Percentiles rank a stretch among this genome's conserved stretches.
These are phyloP conservation scores for Campylorhamphus procurvoides DNA, from an alignment of 2,113 vertebrate species.

Conservation along the genomic window DNA sequence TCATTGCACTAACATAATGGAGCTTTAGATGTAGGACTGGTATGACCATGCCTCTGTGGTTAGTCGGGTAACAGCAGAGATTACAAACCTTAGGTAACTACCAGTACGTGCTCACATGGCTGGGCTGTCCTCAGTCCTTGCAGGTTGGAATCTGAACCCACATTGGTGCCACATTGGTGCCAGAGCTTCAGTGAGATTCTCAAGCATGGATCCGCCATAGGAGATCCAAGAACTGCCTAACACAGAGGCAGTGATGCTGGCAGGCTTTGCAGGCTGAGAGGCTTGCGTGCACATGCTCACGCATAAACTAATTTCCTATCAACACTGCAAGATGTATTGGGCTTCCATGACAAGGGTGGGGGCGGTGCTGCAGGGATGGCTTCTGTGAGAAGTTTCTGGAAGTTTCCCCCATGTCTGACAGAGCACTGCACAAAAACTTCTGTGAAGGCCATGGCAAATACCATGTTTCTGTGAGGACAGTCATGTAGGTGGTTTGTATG, in stretches of 20 bases:
- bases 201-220: fast-evolving
- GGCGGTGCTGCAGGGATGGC: neutral
- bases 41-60: neutral
- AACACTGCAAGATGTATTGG: neutral
- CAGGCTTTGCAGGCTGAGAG: neutral
- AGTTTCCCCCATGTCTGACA: neutral
- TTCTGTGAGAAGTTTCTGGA: neutral
- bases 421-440: neutral
- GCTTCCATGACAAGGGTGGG: fast-evolving
- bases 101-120: neutral
- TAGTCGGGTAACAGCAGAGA: neutral
- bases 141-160: neutral
- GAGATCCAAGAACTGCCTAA: neutral
- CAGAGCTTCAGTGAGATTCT: neutral
- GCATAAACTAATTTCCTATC: neutral
- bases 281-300: neutral
- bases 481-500: neutral
- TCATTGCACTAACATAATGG: neutral
- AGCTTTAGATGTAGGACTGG: neutral
- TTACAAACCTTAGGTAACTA: neutral
- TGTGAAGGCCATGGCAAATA: neutral
- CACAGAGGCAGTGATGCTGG: neutral
- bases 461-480: neutral
- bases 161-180: neutral
- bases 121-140: neutral